Base-by-base conservation (phyloP, 2,888 invertebrate species). In the Teleiodes luculella region DNA sequence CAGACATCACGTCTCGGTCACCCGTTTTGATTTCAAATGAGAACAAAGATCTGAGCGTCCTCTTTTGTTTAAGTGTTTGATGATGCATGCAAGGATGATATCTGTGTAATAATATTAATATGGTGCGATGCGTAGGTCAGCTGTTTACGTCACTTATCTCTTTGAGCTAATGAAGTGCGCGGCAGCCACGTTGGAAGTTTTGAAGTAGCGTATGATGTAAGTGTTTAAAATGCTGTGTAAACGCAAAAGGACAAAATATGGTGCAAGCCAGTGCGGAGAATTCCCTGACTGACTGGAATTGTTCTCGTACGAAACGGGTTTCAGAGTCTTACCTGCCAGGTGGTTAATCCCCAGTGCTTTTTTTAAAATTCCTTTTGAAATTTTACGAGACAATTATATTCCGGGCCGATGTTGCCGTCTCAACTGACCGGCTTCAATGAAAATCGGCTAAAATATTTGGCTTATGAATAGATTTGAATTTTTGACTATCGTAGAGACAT, bases 1-100 rank as follows among this genome's bases (percentile, higher is more conserved):
- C 46, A 47, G 51, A 46, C 7, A 39, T 31, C 51, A 55, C 55
- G 55, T 55, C 51, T 54, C n/a, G 20, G 54, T 50, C 45, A 36
- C 54, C 20, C 24, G 37, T 31, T 13, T 49, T 33, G 33, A 54
- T 48, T 54, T 36, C 18, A 24, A 57, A 58, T 50, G 55, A 47
- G 55, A 46, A 61, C 64, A 60, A 63, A 64, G 65, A 63, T 60
- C 54, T 46, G 39, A 47, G 41, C 36, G 45, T 55, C 52, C 60
- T 63, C 52, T 61, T 63, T 65, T 66, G 63, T 65, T 62, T 56
- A 24, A 4, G 3, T 24, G 33, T 20, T 52, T 52, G 60, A 54
- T 64, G 60, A 62, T 60, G 56, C 54, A 51, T 57, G 47, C 54
- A 35, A 39, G 39, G n/a, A n/a, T n/a, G n/a, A n/a, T n/a, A n/a